Base-by-base conservation (phyloP, 2,113 vertebrate species). In the Caranx ignobilis region DNA sequence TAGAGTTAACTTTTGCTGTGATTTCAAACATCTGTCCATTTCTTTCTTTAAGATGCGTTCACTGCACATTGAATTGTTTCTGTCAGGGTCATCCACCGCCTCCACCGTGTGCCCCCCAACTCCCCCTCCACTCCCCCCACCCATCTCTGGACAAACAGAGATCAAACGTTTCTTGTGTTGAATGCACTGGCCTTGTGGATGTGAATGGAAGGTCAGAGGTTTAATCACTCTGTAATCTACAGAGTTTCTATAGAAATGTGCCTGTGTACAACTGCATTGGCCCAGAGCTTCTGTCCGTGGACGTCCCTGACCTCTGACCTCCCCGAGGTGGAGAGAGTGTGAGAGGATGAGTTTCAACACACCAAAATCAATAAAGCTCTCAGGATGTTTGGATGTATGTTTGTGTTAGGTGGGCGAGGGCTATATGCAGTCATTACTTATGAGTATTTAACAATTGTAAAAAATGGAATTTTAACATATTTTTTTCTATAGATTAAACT, bases 271-370 rank as follows among this genome's bases (percentile, higher is more conserved):
- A 41, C 7, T 41, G 39, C 39, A 41, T 5, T 43, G 48, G 26
- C n/a, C 21, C 16, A 7, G 31, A 32, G 50, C 39, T 66, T 59
- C 41, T 34, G 43, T 77, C 16, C 37, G 0, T 16, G 15, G 0
- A 37, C 61, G 41, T 71, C 1, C 55, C 45, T 67, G 70, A 84
- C 69, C 54, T 52, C 16, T 84, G 69, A 74, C 63, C 21, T 82
- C 31, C 7, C n/a, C 4, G 1, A 50, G 19, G 11, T 19, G 21
- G 26, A 61, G 8, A 21, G 6, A 45, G n/a, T 21, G 32, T 56
- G 56, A 64, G 11, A 47, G 31, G 34, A 32, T 26, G 11, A 11
- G 41, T 37, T 48, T 52, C 0, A 50, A 35, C 12, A 31, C 65
- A 65, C 62, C 9, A 35, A 67, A 71, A 37, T 71, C 74, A 75